Evolutionary conservation across 2,888 invertebrate genomes (phyloP), one percentile per base, ranked within the genome.

Genomic region (Watsonalla binaria): DNA sequence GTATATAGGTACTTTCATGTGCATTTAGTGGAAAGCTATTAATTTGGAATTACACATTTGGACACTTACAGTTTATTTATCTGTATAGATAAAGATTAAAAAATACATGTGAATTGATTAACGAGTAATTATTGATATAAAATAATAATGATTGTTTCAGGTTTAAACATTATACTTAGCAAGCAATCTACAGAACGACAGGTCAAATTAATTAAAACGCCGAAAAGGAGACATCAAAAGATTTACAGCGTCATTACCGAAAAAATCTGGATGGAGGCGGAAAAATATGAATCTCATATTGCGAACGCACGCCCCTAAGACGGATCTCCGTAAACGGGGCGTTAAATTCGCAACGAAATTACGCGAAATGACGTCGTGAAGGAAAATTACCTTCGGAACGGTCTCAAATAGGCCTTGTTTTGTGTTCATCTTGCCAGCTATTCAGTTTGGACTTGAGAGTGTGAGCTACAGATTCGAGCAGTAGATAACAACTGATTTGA

Each of bases 321-420:
- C 64, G 66, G 68, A 74, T 74, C 66, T 64, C 56, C 62, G 63
- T 61, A 74, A 74, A 71, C 67, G 76, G 70, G 59, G 70, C 77
- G 72, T 75, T 72, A 76, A 75, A 76, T 74, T 70, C 65, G 60
- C 65, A 60, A 58, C 63, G 67, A 72, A 71, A 77, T 78, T 77
- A 78, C 69, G 60, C 55, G 54, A 62, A 75, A 78, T 74, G 75
- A 74, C 65, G 70, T 63, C 72, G 68, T 78, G 72, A 78, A 75
- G 68, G 59, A 66, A 77, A 78, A 76, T 77, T 72, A 72, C 72
- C 68, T 64, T 66, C 64, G 63, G 62, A 71, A 62, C 57, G 56
- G 65, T 62, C 59, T 51, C 53, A 64, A 64, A 62, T 60, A 58
- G 56, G 60, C 59, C 63, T 57, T 60, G 60, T 61, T 65, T 59